Evolutionary conservation across 1,140 invertebrate species (phyloP).

Genomic region (Aphelenchoides besseyi): DNA sequence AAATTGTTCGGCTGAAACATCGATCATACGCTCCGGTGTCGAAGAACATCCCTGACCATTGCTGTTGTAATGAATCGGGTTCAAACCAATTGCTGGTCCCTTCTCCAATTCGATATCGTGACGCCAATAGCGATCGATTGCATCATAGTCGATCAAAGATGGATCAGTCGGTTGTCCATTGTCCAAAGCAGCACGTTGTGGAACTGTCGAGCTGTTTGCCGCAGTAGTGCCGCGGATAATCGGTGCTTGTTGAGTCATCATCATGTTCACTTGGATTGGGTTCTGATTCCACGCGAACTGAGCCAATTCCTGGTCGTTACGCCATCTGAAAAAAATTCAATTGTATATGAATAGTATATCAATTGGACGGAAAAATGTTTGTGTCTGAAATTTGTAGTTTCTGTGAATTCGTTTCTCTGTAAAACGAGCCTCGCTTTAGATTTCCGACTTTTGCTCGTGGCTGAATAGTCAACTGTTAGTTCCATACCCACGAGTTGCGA

Average conservation of each 20-base stretch:
- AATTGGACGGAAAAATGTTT: background rate
- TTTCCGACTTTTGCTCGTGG: background rate
- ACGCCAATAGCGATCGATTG: slow-evolving; percentile 58
- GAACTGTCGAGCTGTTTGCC: background rate
- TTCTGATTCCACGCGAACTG: slow-evolving; percentile 32
- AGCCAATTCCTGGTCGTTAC: slow-evolving; percentile 33
- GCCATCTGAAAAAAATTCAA: slow-evolving; percentile 39
- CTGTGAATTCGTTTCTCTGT: background rate
- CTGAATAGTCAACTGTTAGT: background rate
- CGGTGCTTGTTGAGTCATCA: slow-evolving; percentile 31
- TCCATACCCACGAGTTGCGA: background rate
- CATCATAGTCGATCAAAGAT: slow-evolving; percentile 50
- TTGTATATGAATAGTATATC: background rate
- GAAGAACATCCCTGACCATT: slow-evolving; percentile 21
- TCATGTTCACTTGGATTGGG: slow-evolving; percentile 16
- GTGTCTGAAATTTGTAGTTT: background rate
- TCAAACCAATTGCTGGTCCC: slow-evolving; percentile 13
- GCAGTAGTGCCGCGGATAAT: slow-evolving; percentile 9
- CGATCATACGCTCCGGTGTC: background rate
- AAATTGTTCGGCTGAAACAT: slow-evolving; percentile 37
- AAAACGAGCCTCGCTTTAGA: background rate
- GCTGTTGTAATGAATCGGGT: slow-evolving; percentile 6
- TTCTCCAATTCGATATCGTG: slow-evolving; percentile 59
- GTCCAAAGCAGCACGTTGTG: slow-evolving; percentile 1
- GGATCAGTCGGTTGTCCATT: slow-evolving; percentile 20